A percentile compares a stretch with the other conserved stretches of the same genome.
These are phyloP conservation scores for Amphiprion clarkii DNA, from an alignment of 2,797 vertebrate genomes.

Conservation along the genomic window DNA sequence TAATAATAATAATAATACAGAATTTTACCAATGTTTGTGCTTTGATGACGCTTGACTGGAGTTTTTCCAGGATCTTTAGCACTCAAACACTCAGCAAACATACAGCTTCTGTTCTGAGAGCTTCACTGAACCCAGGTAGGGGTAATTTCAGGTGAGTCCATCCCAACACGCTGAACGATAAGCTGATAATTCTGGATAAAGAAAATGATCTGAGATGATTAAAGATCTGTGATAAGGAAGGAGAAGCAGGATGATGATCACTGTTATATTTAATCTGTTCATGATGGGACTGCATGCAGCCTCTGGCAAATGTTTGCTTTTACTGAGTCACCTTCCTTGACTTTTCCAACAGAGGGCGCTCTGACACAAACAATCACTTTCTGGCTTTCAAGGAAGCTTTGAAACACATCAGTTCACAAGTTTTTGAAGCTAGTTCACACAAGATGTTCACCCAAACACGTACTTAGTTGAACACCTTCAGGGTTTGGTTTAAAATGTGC, in stretches of 20 bases:
- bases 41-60: no score
- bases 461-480: background rate
- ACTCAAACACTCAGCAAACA: no score
- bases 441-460: background rate
- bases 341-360: conserved; percentile 46
- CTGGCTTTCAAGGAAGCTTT: background rate
- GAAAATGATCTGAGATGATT: background rate
- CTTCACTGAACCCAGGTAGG: no score
- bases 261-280: background rate
- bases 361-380: conserved; percentile 4
- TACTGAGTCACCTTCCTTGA: background rate
- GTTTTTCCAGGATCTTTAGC: no score
- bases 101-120: no score
- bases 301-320: conserved; percentile 1
- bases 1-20: no score
- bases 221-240: background rate
- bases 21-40: no score
- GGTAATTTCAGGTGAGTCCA: background rate
- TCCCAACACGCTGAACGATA: background rate
- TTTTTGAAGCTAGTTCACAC: background rate
- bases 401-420: background rate
- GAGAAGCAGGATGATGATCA: background rate
- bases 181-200: background rate
- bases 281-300: background rate
- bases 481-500: background rate